Conservation (phyloP, 2,113 vertebrate species). For the Plectropomus leopardus region DNA sequence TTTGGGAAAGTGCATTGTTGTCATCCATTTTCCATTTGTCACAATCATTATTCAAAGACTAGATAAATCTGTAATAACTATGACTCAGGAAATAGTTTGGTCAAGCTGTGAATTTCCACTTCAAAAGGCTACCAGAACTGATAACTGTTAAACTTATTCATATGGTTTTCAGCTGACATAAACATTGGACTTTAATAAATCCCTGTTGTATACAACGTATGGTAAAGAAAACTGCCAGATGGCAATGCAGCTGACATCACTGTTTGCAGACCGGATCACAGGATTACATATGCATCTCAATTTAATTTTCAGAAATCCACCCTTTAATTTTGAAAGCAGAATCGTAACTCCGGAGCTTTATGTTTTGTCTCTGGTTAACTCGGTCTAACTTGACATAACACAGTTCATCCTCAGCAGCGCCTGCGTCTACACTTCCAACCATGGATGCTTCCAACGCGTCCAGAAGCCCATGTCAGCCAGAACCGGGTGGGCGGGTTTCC, state of each 20-base stretch:
- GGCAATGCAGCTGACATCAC: constrained; percentile 32
- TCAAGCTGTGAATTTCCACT: not conserved
- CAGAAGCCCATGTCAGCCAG: constrained; percentile 52
- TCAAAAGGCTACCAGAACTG: not conserved
- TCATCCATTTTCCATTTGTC: not conserved
- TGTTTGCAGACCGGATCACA: not conserved
- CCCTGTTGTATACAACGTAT: not conserved
- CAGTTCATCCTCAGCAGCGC: constrained; percentile 48
- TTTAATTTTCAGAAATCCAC: not conserved
- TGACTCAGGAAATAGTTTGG: not conserved
- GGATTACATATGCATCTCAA: constrained; percentile 9
- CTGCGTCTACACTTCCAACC: constrained; percentile 76
- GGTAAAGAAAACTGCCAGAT: constrained; percentile 1
- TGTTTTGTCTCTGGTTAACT: not conserved
- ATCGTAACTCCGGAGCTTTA: not conserved
- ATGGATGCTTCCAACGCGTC: constrained; percentile 76
- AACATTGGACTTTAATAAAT: not conserved
- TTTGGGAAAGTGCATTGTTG: not conserved
- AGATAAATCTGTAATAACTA: not conserved
- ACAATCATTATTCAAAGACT: not conserved
- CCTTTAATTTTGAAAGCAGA: constrained; percentile 48
- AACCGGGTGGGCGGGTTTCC: constrained; percentile 77
- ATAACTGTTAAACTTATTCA: not conserved
- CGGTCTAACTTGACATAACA: constrained; percentile 45
- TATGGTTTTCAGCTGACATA: not conserved